Base-by-base conservation (phyloP, 2,888 invertebrate species). In the Cataglyphis livida region DNA sequence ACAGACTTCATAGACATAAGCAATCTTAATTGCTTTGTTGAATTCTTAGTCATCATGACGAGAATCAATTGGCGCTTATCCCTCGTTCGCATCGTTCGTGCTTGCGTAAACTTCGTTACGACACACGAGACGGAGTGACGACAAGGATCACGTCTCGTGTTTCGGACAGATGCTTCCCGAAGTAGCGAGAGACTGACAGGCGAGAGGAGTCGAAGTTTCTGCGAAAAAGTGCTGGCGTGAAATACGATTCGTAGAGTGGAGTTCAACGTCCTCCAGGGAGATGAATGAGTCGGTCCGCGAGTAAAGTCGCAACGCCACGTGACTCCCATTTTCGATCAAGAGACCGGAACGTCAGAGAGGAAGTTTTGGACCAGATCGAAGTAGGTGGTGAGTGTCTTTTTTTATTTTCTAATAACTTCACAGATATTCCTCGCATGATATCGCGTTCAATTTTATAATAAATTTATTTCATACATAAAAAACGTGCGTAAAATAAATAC, bases 201-300 rank as follows among this genome's bases (percentile, higher is more conserved):
- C 48, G n/a, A 32, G 54, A 38, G 15, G n/a, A 54, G 41, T 9
- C 7, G 38, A 70, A 68, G 48, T 54, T 61, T 62, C 44, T 25
- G 18, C 57, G 62, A 48, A 32, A 44, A 2, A 51, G 70, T 78
- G 57, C 70, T 57, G 6, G 12, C 10, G 28, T 57, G 44, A 71
- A 71, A 61, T 57, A 59, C 71, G 54, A 65, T 38, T 51, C 4
- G 38, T 28, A 25, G 21, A 48, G 35, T n/a, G 0, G 41, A 41
- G 82, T 76, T 71, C 82, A 84, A 82, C 51, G 65, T 59, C 35
- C 71, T 61, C 41, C 57, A 18, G 38, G 21, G 28, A 57, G 66
- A 70, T 75, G 82, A 75, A 82, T 70, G 64, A 70, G 44, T 70
- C 9, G 71, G 54, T 2, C n/a, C 38, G 7, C 38, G 66, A 18